Base-by-base conservation (phyloP, 2,113 vertebrate genomes). In the Tragulus kanchil region DNA sequence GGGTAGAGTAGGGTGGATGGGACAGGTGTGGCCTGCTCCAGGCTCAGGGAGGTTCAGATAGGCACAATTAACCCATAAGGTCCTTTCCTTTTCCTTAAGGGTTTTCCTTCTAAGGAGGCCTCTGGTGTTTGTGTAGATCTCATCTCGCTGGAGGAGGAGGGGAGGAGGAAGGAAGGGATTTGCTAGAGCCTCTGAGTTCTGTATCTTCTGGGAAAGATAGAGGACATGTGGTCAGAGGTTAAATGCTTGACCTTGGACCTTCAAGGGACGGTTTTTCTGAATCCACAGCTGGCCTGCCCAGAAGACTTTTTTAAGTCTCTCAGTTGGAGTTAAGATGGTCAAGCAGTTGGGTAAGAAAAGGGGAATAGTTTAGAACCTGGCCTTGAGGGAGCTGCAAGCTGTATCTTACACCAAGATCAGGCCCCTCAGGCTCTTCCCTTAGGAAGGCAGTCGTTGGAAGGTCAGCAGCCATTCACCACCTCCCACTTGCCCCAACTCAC, bases 261-360 rank as follows among this genome's bases (percentile, higher is more conserved):
- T 71, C 11, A n/a, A 61, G 65, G 50, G 58, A 83, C n/a, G 52
- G 56, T 15, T 85, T 91, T 89, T 71, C 88, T 95, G 85, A 94
- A 42, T 64, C 61, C 17, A 25, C 0, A 0, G 23, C 79, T 45
- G 42, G 9, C 8, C 71, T 54, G 28, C 71, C n/a, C 0, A 6
- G 28, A 86, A 85, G 50, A 42, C 13, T 93, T 85, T 95, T 82
- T 77, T 25, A 94, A 93, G 65, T 28, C 58, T 8, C 16, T 93
- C 48, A 4, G 14, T 92, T 86, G 86, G 90, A 59, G 61, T 26
- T 10, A n/a, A 78, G 59, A 21, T 71, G 26, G 54, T 45, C 14
- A 54, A 71, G 42, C 89, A 31, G 9, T 31, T 25, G 31, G 83
- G 25, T 59, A 23, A 9, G 28, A 23, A 45, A 59, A 73, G 23